Base-by-base conservation (phyloP, 2,113 vertebrate species). In the Corvus cornix region DNA sequence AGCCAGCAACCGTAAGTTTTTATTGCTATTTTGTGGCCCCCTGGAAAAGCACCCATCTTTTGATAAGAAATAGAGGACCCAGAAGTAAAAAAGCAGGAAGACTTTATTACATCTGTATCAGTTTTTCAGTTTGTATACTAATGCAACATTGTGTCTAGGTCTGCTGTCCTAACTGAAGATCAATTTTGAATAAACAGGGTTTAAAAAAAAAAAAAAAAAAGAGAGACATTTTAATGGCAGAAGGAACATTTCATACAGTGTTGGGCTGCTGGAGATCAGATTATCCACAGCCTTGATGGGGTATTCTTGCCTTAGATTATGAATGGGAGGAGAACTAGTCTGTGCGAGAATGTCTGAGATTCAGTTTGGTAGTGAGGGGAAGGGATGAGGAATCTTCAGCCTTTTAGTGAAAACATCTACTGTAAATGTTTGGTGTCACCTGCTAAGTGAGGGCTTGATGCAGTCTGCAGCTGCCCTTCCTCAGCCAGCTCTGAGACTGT, bases 181-280 rank as follows among this genome's bases (percentile, higher is more conserved):
- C 7, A 35, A 2, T 43, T 39, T 77, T 69, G 15, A 64, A 43
- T 81, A 73, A 35, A 49, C 37, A 30, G 7, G 4, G 22, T 51
- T 78, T 1, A 21, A 46, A 67, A 46, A 16, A 41, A 27, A 44
- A 35, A 30, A 30, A 51, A 8, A 16, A 5, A 41, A 10, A 52
- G 0, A 39, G 39, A 39, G 39, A 39, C 11, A n/a, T n/a, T 74
- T 79, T 35, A 43, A 28, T 37, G 63, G 26, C n/a, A 68, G 62
- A 55, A 83, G 22, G 15, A 79, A 41, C 1, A 0, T 88, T 93
- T 93, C 23, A 76, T 75, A 14, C 10, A 17, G 28, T 12, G 11
- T 56, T 11, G 2, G 41, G 16, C 52, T 90, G 39, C 33, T 0
- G 0, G 35, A 80, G 22, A 73, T 66, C 0, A 2, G 41, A 28